Evolutionary conservation across 2,888 invertebrate genomes (phyloP).

Genomic region (Carterocephalus palaemon): DNA sequence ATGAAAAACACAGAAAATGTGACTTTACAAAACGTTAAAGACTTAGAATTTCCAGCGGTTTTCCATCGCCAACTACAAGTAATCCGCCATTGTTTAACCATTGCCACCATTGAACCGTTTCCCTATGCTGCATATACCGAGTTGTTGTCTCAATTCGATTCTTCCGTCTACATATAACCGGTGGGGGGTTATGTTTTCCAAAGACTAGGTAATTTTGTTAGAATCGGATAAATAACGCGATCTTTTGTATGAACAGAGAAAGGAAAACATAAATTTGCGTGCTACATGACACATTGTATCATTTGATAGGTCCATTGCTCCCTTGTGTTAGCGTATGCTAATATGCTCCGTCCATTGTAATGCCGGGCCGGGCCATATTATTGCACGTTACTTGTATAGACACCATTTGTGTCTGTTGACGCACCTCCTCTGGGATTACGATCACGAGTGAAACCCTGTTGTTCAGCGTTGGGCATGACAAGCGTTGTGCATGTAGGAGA

Average conservation of each 20-base stretch:
- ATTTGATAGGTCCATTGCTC: constrained; percentile 12
- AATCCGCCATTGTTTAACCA: too few species aligned
- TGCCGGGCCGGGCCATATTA: constrained; percentile 7
- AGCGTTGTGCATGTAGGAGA: neutral
- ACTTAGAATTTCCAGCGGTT: too few species aligned
- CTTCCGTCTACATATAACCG: too few species aligned
- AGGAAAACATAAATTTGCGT: constrained; percentile 16
- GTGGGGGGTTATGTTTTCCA: too few species aligned
- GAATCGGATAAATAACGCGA: too few species aligned
- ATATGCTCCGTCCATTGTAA: constrained; percentile 17
- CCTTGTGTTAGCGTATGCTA: constrained; percentile 19
- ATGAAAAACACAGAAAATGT: too few species aligned
- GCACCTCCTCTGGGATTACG: constrained; percentile 10
- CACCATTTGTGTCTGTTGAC: constrained; percentile 15
- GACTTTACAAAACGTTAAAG: too few species aligned
- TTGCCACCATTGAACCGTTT: too few species aligned
- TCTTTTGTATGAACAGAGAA: constrained; percentile 16
- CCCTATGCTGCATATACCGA: too few species aligned
- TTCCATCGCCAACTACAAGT: too few species aligned
- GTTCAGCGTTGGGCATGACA: neutral
- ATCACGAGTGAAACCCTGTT: constrained; percentile 6
- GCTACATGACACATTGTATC: constrained; percentile 2
- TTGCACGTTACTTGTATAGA: constrained; percentile 7
- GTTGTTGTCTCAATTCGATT: too few species aligned
- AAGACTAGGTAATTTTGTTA: too few species aligned